Conservation (phyloP, 2,113 vertebrate genomes). For the Anguilla rostrata region DNA sequence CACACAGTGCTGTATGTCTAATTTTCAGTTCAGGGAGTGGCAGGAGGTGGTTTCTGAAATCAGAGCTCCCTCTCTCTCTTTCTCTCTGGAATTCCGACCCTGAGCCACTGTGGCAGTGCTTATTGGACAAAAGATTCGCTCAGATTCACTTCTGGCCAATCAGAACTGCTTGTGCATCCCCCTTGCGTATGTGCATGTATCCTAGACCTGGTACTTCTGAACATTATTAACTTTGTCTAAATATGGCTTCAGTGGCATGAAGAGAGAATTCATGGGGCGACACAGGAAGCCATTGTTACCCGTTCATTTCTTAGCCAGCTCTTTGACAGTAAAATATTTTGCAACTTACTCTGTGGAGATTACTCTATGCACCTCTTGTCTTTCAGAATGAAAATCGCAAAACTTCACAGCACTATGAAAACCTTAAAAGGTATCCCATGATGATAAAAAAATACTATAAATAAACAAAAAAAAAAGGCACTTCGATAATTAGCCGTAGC, state of each 20-base stretch:
- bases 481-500: not conserved
- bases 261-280: not conserved
- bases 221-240: not conserved
- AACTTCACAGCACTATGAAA: constrained; percentile 83
- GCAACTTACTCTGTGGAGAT: constrained; percentile 57
- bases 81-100: constrained; percentile 22
- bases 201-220: constrained; percentile 30
- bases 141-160: constrained; percentile 43
- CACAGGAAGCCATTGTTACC: constrained; percentile 13
- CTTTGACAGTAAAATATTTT: constrained; percentile 38
- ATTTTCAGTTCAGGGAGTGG: constrained; percentile 30
- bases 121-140: constrained; percentile 42
- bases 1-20: not conserved
- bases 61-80: constrained; percentile 21
- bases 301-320: constrained; percentile 26
- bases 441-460: constrained; percentile 40
- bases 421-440: constrained; percentile 81
- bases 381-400: constrained; percentile 98
- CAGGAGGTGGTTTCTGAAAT: constrained; percentile 20
- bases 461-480: not conserved
- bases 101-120: constrained; percentile 47
- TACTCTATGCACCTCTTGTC: constrained; percentile 83
- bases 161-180: constrained; percentile 32
- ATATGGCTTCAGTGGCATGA: not conserved
- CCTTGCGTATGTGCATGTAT: constrained; percentile 31